Base-by-base conservation (phyloP, 2,113 vertebrate species). In the Todiramphus saurophagus region DNA sequence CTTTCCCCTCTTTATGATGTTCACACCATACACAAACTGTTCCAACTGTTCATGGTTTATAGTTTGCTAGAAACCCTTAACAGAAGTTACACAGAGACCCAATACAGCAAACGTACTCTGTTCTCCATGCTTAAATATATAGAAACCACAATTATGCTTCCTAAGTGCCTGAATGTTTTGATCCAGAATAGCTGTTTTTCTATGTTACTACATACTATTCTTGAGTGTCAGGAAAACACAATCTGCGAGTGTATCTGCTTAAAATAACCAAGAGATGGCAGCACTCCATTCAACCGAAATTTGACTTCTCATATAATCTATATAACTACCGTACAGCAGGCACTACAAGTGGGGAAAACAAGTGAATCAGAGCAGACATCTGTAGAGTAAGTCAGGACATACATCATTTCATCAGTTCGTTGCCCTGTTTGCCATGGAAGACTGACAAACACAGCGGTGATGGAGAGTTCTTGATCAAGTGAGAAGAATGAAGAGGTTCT, bases 261-360 rank as follows among this genome's bases (percentile, higher is more conserved):
- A 73, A 87, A 94, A 84, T 39, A 95, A 80, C 94, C 94, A 89
- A 96, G 62, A 96, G 96, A 87, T 96, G 95, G 96, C 96, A 96
- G 95, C 83, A 96, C 86, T 92, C 92, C 69, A 76, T 91, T 68
- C 94, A 91, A 89, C 77, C 77, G 83, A 76, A 68, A 53, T 53
- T 83, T 88, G 68, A 68, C 62, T 83, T 63, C 53, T 64, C 67
- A n/a, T 60, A 3, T 27, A 64, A 90, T 68, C 69, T 81, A 84
- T 83, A 88, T 33, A 92, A 73, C 51, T 35, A 37, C 62, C 39
- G 30, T 35, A 64, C 37, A 41, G 55, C 27, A 44, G 58, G 8
- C 7, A 5, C 35, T 28, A 59, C 30, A 20, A 88, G 59, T 30
- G 77, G 66, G 58, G 59, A 94, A 63, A 10, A 4, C 35, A 50